Percentiles rank a stretch among this genome's conserved stretches.
Evolutionary conservation across 2,888 invertebrate species (phyloP).

Genomic region (Oscheius sp.): DNA sequence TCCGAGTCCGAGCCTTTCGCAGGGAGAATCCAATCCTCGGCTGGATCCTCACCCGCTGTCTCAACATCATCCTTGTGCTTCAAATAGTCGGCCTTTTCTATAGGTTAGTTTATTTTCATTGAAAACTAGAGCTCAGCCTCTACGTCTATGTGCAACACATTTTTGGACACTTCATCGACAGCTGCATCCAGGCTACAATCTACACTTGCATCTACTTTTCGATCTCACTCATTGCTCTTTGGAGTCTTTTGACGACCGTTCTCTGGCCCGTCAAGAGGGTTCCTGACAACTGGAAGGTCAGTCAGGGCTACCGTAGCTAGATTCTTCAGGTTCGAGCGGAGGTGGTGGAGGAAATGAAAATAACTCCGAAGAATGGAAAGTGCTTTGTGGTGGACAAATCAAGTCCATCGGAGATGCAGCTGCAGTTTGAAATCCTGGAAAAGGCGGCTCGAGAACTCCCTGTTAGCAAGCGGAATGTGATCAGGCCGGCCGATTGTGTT

Average conservation of each 20-base stretch:
- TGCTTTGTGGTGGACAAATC: conserved; percentile 54
- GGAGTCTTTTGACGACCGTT: conserved; percentile 51
- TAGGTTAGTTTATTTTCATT: conserved; percentile 23
- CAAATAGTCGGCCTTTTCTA: conserved; percentile 35
- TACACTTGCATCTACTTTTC: conserved; percentile 45
- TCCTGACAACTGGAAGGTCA: conserved; percentile 37
- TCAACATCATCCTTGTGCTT: conserved; percentile 39
- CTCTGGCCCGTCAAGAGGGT: conserved; percentile 46
- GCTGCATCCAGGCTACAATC: conserved; percentile 33
- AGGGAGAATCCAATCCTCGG: conserved; percentile 34
- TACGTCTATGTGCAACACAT: conserved; percentile 36
- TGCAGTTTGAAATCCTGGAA: conserved; percentile 44
- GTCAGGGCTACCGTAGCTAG: too few relatives aligned
- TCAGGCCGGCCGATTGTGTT: too few relatives aligned
- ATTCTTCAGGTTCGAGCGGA: too few relatives aligned
- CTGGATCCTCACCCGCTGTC: conserved; percentile 36
- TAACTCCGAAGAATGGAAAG: conserved; percentile 45
- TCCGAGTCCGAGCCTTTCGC: conserved; percentile 53
- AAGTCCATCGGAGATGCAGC: conserved; percentile 35
- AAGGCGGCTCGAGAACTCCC: conserved; percentile 33
- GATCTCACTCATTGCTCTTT: conserved; percentile 46
- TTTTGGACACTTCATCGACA: conserved; percentile 36
- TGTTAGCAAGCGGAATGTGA: conserved; percentile 46
- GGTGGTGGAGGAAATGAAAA: conserved; percentile 44
- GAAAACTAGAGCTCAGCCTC: conserved; percentile 21